Evolutionary conservation across 1,140 invertebrate genomes (phyloP), one percentile per base, ranked within the genome.

Genomic region (Zaprionus kolodkinae): DNA sequence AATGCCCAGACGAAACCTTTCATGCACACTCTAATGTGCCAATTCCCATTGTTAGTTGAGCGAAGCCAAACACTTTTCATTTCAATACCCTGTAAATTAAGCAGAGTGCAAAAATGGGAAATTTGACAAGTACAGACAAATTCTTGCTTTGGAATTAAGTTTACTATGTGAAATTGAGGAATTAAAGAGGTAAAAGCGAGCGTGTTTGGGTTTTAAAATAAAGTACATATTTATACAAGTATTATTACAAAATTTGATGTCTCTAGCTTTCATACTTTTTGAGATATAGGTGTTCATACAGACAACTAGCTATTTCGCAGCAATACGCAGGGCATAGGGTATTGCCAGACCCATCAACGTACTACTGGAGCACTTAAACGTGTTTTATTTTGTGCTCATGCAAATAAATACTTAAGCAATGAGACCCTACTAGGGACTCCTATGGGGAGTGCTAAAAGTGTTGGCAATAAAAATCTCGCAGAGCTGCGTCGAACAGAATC

Each of bases 391-490:
- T 61, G 15, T 35, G 7, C 65, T 68, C 43, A 78, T 72, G 55
- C 68, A 78, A 80, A 75, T 75, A 72, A 77, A 76, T 76, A 78
- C 66, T 57, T 59, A 21, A 63, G 57, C 74, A 73, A 66, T 36
- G 52, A 35, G 70, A 38, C 33, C 33, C 11, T 50, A 59, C 15
- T 54, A 30, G 60, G 68, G 61, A 66, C 52, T 76, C 17, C 48
- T n/a, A 62, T 21, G 21, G 78, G 62, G 76, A 78, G 80, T 83
- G 84, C 80, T 88, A 88, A 88, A 78, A 87, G 80, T 72, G 84
- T 50, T 56, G 84, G 84, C 80, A 88, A 81, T 87, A 87, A 87
- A 79, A 88, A 83, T 83, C 67, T 83, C 67, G 68, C 64, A 56
- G 67, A 17, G 45, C 70, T 71, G 55, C 72, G 27, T 77, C 66